Base-by-base conservation (phyloP, 2,797 vertebrate species). In the Octomys mimax region DNA sequence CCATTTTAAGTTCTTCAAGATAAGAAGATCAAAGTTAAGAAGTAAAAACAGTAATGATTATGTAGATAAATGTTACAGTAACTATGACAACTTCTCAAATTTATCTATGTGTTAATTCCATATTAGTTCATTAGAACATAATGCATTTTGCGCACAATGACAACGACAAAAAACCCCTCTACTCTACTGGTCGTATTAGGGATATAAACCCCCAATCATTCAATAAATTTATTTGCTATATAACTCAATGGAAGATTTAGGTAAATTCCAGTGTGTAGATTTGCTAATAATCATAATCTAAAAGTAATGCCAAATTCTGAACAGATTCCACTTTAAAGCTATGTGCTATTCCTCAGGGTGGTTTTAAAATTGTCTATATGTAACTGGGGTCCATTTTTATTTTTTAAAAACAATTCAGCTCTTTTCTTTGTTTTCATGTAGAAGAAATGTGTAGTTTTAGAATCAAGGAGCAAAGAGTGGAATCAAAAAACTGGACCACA, bases 371-470 rank as follows among this genome's bases (percentile, higher is more conserved):
- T 71, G n/a, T 10, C 1, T 39, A 4, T 26, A 87, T n/a, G 57
- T 39, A 78, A 90, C 33, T 31, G n/a, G 54, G 36, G 16, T 75
- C 71, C 39, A 28, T 46, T 75, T 46, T 42, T 46, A 26, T 42
- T 42, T 75, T 26, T 46, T 46, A 46, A 75, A 75, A 75, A 75
- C 22, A 75, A 75, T 16, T 59, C 91, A 21, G 94, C 87, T 11
- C 89, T 7, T 42, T 80, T 42, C 21, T 4, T 61, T 46, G 95
- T 93, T 81, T 71, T 97, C 96, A 97, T 97, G 97, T 88, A 89
- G 0, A 71, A 2, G 97, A 97, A 98, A 98, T 95, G 97, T 97
- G n/a, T 96, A 90, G 21, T 71, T 73, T 96, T 66, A 92, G 73
- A 21, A 83, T 46, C 61, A 46, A 93, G 88, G 80, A 95, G 86